Conservation (phyloP, 2,797 vertebrate genomes). For the Xyrichtys novacula region DNA sequence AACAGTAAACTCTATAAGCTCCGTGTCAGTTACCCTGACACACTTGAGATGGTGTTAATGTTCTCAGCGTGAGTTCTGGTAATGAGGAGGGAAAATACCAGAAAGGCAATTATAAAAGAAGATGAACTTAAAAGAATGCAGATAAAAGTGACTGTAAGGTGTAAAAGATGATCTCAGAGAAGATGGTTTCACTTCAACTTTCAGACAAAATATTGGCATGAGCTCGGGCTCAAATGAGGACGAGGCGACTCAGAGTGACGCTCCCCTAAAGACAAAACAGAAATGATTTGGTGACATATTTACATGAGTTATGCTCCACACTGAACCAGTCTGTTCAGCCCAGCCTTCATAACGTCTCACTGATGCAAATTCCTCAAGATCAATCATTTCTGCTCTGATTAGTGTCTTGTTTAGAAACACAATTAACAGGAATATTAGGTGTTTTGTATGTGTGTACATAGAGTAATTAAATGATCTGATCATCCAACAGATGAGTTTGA, state of each 20-base stretch:
- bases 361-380: conserved; percentile 10
- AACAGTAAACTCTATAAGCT: conserved; percentile 17
- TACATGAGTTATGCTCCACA: conserved; percentile 25
- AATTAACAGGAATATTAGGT: neutral
- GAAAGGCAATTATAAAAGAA: neutral
- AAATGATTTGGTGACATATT: conserved; percentile 55
- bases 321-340: neutral
- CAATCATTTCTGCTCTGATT: conserved; percentile 29
- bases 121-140: neutral
- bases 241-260: conserved; percentile 16
- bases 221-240: conserved; percentile 36
- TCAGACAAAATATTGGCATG: conserved; percentile 10
- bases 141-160: conserved; percentile 11
- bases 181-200: conserved; percentile 4
- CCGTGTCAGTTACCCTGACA: conserved; percentile 14
- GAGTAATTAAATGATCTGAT: conserved; percentile 52
- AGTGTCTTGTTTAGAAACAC: neutral
- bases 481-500: conserved; percentile 14
- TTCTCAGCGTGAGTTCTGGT: conserved; percentile 18
- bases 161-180: conserved; percentile 4
- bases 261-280: conserved; percentile 43
- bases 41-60: neutral
- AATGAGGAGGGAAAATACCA: conserved; percentile 24
- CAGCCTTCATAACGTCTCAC: conserved; percentile 1
- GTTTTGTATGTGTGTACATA: neutral